Conservation (phyloP, 2,888 invertebrate species). For the Oeneis ivallda region DNA sequence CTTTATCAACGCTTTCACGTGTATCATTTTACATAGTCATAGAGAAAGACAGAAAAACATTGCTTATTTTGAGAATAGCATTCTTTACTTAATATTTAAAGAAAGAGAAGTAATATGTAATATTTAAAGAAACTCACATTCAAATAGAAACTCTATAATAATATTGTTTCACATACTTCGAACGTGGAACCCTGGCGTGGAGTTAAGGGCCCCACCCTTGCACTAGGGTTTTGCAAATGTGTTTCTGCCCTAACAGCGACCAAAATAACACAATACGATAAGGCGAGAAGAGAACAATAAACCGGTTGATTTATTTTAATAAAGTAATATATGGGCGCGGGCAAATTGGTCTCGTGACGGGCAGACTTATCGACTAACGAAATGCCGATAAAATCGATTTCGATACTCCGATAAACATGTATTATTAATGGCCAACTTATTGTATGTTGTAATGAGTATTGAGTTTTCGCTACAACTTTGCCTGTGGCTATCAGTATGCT, state of each 20-base stretch:
- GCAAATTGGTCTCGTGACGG: slow-evolving; percentile 76
- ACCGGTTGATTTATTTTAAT: slow-evolving; percentile 78
- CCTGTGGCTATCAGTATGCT: neutral
- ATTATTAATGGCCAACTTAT: slow-evolving; percentile 71
- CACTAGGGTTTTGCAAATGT: neutral
- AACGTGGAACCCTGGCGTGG: neutral
- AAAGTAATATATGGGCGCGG: slow-evolving; percentile 76
- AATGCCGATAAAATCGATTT: slow-evolving; percentile 70
- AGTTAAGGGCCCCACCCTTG: too few species aligned
- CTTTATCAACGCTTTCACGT: too few species aligned
- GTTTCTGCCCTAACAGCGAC: slow-evolving; percentile 26
- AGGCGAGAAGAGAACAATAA: slow-evolving; percentile 78
- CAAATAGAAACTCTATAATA: neutral
- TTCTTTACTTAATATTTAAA: too few species aligned
- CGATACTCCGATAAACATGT: slow-evolving; percentile 60
- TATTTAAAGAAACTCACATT: too few species aligned
- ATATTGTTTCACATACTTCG: neutral
- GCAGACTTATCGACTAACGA: slow-evolving; percentile 68
- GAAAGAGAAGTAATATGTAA: too few species aligned
- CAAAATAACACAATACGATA: slow-evolving; percentile 63
- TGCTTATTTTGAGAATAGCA: neutral
- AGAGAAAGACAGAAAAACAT: neutral
- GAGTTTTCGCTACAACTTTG: slow-evolving; percentile 34
- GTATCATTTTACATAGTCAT: too few species aligned
- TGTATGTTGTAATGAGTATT: slow-evolving; percentile 64